phyloP scores from a whole-genome alignment of 2,113 vertebrate species.

The Perccottus glenii region DNA sequence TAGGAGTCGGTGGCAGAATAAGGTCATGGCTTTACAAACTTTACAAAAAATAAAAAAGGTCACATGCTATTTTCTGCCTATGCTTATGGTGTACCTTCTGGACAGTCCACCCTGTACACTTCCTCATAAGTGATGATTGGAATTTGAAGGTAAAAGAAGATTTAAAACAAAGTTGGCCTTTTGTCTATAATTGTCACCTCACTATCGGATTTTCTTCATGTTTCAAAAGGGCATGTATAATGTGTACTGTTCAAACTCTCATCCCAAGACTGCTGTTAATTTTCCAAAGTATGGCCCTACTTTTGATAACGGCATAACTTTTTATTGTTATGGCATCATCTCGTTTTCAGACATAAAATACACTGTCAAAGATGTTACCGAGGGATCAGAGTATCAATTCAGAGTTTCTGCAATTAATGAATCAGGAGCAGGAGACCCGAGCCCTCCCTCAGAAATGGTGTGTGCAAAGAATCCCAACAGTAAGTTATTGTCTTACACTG shows the following conservation, averaged over 20 bases:
- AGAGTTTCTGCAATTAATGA: conserved; percentile 86
- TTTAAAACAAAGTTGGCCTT: neutral
- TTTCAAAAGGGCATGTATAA: neutral
- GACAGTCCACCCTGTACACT: neutral
- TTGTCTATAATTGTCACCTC: neutral
- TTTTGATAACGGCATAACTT: neutral
- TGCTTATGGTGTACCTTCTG: neutral
- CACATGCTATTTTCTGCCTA: neutral
- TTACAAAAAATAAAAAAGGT: too few species aligned
- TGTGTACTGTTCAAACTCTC: too few species aligned
- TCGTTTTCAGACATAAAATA: conserved; percentile 76
- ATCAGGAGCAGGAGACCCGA: conserved; percentile 84
- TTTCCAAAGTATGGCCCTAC: too few species aligned
- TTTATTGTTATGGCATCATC: neutral
- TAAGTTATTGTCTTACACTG: conserved; percentile 68
- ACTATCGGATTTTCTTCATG: neutral
- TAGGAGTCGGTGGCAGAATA: neutral
- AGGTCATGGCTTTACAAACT: neutral
- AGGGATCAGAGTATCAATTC: conserved; percentile 88
- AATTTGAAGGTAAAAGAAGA: neutral
- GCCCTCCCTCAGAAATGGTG: conserved; percentile 78
- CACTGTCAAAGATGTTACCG: conserved; percentile 78
- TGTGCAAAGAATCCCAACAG: conserved; percentile 84
- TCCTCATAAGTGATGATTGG: neutral
- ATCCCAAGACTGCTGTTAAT: too few species aligned